Evolutionary conservation across 2,888 invertebrate species (phyloP).

Genomic region (Strigamia transsilvanica): DNA sequence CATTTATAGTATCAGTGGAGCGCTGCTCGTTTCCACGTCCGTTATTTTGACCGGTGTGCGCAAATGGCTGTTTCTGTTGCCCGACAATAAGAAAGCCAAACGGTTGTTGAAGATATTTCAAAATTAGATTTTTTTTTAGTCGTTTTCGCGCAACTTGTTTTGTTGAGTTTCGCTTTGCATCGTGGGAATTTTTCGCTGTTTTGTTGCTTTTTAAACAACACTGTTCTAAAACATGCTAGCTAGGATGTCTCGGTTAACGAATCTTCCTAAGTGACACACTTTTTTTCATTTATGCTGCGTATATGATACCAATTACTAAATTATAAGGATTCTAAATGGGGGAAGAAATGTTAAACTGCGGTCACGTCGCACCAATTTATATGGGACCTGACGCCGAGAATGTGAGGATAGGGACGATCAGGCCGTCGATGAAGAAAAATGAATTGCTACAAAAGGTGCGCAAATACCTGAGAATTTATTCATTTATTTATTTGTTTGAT

Average conservation of each 20-base stretch:
- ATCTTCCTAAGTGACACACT: neutral
- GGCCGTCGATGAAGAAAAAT: conserved; percentile 9
- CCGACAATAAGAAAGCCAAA: conserved; percentile 61
- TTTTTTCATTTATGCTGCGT: neutral
- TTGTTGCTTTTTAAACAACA: neutral
- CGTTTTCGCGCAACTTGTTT: neutral
- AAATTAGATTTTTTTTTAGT: neutral
- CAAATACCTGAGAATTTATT: neutral
- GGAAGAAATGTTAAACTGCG: neutral
- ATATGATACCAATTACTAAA: neutral
- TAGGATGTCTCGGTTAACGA: neutral
- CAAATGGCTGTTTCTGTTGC: conserved; percentile 84
- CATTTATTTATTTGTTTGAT: neutral
- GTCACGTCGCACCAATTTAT: neutral
- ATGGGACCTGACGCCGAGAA: neutral
- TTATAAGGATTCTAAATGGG: neutral
- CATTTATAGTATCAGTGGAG: conserved; percentile 82
- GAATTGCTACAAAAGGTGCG: neutral
- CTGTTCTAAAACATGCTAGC: neutral
- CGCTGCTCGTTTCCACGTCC: conserved; percentile 82
- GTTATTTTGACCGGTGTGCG: conserved; percentile 83
- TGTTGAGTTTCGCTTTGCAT: neutral
- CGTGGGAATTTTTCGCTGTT: neutral
- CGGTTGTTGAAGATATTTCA: neutral
- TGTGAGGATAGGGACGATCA: neutral